Evolutionary conservation across 2,113 vertebrate genomes (phyloP), one percentile per base, ranked within the genome.

Genomic region (Limnothrissa miodon): DNA sequence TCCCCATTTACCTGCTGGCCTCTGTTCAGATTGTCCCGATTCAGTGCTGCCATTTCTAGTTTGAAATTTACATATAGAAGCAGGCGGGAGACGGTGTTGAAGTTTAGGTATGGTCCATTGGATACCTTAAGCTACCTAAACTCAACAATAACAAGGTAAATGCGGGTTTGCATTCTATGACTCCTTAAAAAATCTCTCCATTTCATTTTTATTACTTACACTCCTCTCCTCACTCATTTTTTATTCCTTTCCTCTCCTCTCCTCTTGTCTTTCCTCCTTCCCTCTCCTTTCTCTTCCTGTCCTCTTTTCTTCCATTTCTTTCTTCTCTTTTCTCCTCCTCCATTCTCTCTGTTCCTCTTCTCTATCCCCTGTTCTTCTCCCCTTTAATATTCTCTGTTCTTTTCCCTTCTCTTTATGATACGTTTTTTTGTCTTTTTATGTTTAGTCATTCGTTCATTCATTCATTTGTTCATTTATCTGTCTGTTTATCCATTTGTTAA

Each of bases 361-460:
- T 23, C 51, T 53, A 19, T 53, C 79, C 78, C 80, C 82, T 85
- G 83, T 82, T 85, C 87, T 83, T 84, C 82, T 83, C 83, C 78
- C 87, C 81, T 80, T 86, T 90, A n/a, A n/a, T 81, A 66, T 86
- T 92, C 86, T 82, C 1, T 84, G 88, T 90, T 92, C 88, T 84
- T 89, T 89, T 92, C 85, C 91, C 89, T 87, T 88, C 81, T 85
- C n/a, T n/a, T n/a, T n/a, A n/a, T n/a, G n/a, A 42, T 42, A 4
- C 42, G 6, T 42, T 42, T 4, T 4, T 42, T 42, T 42, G 42
- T 42, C 6, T 42, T 4, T 42, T 42, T 6, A 42, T n/a, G n/a
- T 42, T 29, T 21, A 56, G 23, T 21, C 53, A 23, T 56, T 48
- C 51, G 7, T 56, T 56, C 51, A 23, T n/a, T 56, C 5, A 56